phyloP scores from a whole-genome alignment of 1,140 invertebrate species.

The Bombus soroeensis region DNA sequence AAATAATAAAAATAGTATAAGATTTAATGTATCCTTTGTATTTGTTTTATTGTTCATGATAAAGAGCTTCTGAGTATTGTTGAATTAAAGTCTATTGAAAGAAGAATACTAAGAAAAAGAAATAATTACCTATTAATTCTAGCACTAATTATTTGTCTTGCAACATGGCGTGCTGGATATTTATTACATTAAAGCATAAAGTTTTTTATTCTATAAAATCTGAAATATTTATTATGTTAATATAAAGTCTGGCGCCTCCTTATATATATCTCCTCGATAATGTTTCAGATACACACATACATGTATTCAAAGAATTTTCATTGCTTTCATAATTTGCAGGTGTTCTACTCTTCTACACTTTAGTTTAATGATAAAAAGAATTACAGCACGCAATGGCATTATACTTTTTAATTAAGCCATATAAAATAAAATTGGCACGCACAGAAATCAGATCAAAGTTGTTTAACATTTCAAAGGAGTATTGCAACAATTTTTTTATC shows the following conservation, averaged over 20 bases:
- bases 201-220: neutral
- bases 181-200: neutral
- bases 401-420: slow-evolving; percentile 24
- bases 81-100: no score
- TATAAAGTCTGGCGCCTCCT: neutral
- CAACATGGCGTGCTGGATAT: neutral
- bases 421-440: neutral
- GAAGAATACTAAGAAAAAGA: no score
- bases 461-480: slow-evolving; percentile 27
- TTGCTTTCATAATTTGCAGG: neutral
- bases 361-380: neutral
- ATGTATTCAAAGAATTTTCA: neutral
- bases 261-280: neutral
- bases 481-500: slow-evolving; percentile 11
- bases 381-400: neutral
- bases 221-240: neutral
- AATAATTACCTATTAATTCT: no score
- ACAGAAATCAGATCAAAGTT: neutral
- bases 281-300: neutral
- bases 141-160: no score
- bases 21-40: no score
- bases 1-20: no score
- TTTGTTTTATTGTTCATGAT: no score
- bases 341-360: neutral
- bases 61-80: no score